phyloP scores from a whole-genome alignment of 2,113 vertebrate genomes.

The Hemiscyllium ocellatum region DNA sequence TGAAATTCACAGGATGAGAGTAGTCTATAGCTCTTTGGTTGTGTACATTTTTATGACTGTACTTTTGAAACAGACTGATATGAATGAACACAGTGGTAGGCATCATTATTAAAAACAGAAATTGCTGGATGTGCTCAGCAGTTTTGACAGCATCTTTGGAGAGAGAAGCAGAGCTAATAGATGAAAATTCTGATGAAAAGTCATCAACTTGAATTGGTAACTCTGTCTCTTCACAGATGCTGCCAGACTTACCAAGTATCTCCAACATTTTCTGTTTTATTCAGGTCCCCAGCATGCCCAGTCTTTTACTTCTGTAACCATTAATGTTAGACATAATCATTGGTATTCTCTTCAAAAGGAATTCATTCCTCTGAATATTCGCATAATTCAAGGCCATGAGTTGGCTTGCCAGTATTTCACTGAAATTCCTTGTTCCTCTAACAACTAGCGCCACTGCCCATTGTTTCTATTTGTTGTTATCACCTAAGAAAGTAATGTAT shows the following conservation, averaged over 20 bases:
- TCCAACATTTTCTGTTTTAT: not conserved
- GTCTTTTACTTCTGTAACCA: not conserved
- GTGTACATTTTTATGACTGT: not conserved
- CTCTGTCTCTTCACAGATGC: not conserved
- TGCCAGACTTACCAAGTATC: not conserved
- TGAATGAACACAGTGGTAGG: not conserved
- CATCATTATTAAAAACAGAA: not conserved
- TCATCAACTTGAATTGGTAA: not conserved
- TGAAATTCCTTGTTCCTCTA: not conserved
- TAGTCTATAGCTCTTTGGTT: not conserved
- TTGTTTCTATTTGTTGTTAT: not conserved
- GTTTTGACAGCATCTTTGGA: not conserved
- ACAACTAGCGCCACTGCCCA: not conserved
- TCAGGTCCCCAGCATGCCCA: not conserved
- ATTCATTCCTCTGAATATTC: not conserved
- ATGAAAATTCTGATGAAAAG: not conserved
- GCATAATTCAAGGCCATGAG: not conserved
- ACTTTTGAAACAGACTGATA: not conserved
- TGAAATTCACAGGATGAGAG: not conserved
- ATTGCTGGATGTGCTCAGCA: not conserved
- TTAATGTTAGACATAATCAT: not conserved
- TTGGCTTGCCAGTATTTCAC: not conserved
- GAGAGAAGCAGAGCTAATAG: not conserved
- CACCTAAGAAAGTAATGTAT: not conserved
- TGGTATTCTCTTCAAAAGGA: not conserved